Base-by-base conservation (phyloP, 2,888 invertebrate species). In the Mythimna vitellina region DNA sequence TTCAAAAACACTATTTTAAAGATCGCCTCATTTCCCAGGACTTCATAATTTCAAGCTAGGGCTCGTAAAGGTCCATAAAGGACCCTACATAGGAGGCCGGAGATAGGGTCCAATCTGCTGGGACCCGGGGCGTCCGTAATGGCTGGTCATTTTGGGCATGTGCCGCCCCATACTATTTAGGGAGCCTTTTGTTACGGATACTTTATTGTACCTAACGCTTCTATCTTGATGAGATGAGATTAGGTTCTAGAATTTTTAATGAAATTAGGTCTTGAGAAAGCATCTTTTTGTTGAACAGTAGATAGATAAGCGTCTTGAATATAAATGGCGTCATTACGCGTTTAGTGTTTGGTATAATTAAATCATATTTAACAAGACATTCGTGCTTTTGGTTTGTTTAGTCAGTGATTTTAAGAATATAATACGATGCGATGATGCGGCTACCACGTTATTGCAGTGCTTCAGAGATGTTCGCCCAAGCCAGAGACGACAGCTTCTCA, bases 101-200 rank as follows among this genome's bases (percentile, higher is more conserved):
- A 76, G 85, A 81, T 76, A 77, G 77, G 76, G 65, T 22, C 73
- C 78, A 86, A 81, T 84, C 83, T 81, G 63, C 64, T 68, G 46
- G 64, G 64, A 56, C 68, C 77, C 60, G 64, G 22, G 72, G 75
- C 65, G 73, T 72, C 63, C 32, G 58, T 86, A 86, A 86, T 80
- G 70, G 64, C 51, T 60, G 64, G 68, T 57, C 74, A 73, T 83
- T 85, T 73, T 69, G 7, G 57, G 61, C 83, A 85, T 81, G 73
- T 80, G 86, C 63, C 74, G 77, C 57, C 73, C 74, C 65, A 65
- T 60, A 60, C 63, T 51, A 70, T 81, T 46, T 75, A 68, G 49
- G 46, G 35, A 70, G n/a, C 75, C 80, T 72, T 80, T 84, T 83
- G 84, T 81, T 60, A 54, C 38, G 29, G 42, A 63, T 53, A 65